Percentiles rank a stretch among this genome's conserved stretches.
These are phyloP conservation scores for Macquaria ambigua DNA, from an alignment of 2,113 vertebrate genomes.

Conservation along the genomic window DNA sequence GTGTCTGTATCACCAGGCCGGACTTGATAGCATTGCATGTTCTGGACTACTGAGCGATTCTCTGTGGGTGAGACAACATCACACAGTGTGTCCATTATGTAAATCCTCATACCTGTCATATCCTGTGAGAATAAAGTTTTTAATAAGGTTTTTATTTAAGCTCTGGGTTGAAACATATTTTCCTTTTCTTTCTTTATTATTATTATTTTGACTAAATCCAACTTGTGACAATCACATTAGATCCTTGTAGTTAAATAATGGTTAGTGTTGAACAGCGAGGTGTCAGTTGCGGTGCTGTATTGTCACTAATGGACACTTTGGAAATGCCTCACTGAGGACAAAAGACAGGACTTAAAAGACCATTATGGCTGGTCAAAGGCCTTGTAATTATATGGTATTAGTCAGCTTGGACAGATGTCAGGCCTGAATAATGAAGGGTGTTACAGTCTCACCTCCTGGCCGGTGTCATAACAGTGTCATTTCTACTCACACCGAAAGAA, in stretches of 20 bases:
- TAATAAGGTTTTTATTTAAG: not conserved
- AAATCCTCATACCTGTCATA: no score
- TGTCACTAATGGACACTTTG: conserved; percentile 61
- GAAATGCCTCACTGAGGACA: conserved; percentile 62
- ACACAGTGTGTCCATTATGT: not conserved
- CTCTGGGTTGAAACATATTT: not conserved
- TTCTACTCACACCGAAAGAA: conserved; percentile 18
- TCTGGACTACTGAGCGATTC: not conserved
- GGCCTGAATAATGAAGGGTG: conserved; percentile 73
- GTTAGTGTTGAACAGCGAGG: conserved; percentile 8
- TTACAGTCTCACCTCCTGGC: conserved; percentile 48
- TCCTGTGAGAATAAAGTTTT: no score
- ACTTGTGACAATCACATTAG: not conserved
- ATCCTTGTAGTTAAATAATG: conserved; percentile 25
- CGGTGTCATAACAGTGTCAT: conserved; percentile 29
- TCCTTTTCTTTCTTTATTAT: not conserved
- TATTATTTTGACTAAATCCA: not conserved
- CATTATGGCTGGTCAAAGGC: conserved; percentile 61
- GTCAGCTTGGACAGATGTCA: conserved; percentile 71
- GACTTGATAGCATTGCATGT: not conserved
- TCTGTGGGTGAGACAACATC: not conserved
- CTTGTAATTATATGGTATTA: conserved; percentile 61
- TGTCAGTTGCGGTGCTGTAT: conserved; percentile 34
- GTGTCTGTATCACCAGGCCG: not conserved
- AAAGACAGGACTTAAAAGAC: conserved; percentile 58